Base-by-base conservation (phyloP, 2,888 invertebrate genomes). In the Melieria picta region DNA sequence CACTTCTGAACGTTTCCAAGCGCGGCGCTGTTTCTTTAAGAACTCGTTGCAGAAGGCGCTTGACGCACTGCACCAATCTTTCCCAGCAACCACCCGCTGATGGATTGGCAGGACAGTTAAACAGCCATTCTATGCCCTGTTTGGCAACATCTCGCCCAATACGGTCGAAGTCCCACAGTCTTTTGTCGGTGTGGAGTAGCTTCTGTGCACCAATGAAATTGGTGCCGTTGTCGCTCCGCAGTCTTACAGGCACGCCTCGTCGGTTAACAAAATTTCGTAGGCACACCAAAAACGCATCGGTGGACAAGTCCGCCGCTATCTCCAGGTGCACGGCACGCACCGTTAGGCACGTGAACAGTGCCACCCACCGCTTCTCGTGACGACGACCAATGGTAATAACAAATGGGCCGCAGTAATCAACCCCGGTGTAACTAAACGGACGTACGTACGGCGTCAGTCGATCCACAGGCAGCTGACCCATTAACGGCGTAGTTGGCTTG, bases 21-120 rank as follows among this genome's bases (percentile, higher is more conserved):
- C 71, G 64, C 5, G 75, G 74, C 0, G 71, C 43, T 45, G 57
- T 74, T 48, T 62, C 46, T 11, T 72, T 45, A 9, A 76, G 62
- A 1, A 72, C 69, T 60, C 62, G 63, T 9, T 55, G 47, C 3
- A 76, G 47, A 7, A 74, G 46, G 3, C 45, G 64, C 16, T 75
- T 75, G 0, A 77, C 62, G 7, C 65, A 70, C 13, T 16, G 48
- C 0, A 76, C 65, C 4, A 76, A 55, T 4, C 73, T 62, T 55
- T 76, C 76, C 79, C 79, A 79, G 46, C 76, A 71, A 3, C 79
- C 79, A 7, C 77, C 79, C 68, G 78, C 76, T 42, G 69, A 70
- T 0, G 74, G 73, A 7, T 76, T 75, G 10, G 13, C 62, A 13
- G 70, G 73, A 47, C 64, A 71, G 58, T 74, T 77, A 42, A 73